Conservation (phyloP, 2,797 vertebrate genomes). For the Odontamblyopus lacepedii region DNA sequence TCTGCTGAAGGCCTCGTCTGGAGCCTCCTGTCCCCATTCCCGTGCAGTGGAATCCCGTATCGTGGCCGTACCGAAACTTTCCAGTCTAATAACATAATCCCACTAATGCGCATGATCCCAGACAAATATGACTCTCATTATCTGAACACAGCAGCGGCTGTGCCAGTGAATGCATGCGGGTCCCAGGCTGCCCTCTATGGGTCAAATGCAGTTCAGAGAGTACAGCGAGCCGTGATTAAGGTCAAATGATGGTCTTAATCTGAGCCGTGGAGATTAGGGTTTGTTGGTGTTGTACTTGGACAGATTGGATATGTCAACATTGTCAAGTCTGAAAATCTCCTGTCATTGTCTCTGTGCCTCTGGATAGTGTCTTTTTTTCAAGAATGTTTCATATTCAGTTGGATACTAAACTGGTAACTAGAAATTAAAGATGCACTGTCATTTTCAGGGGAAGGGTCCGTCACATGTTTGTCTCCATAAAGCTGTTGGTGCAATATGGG, state of each 20-base stretch:
- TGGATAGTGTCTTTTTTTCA: neutral
- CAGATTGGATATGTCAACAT: slow-evolving; percentile 34
- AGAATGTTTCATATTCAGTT: neutral
- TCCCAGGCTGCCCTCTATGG: slow-evolving; percentile 12
- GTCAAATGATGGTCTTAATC: slow-evolving; percentile 42
- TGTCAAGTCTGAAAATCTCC: slow-evolving; percentile 17
- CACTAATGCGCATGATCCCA: slow-evolving; percentile 25
- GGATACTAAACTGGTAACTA: too few relatives aligned
- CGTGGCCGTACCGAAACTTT: slow-evolving; percentile 5
- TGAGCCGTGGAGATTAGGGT: slow-evolving; percentile 37
- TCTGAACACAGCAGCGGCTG: slow-evolving; percentile 12
- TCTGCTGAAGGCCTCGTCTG: slow-evolving; percentile 1
- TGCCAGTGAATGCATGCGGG: slow-evolving; percentile 13
- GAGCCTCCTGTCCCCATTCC: slow-evolving; percentile 3
- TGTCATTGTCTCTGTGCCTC: neutral
- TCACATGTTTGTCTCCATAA: too few relatives aligned
- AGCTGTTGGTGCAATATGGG: too few relatives aligned
- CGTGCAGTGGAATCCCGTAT: slow-evolving; percentile 1
- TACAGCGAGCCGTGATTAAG: slow-evolving; percentile 47
- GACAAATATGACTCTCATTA: slow-evolving; percentile 25
- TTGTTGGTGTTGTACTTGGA: slow-evolving; percentile 23
- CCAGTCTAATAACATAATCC: slow-evolving; percentile 6
- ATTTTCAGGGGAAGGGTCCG: too few relatives aligned
- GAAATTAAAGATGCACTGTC: too few relatives aligned
- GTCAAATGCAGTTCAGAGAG: slow-evolving; percentile 27